phyloP scores from a whole-genome alignment of 2,888 invertebrate genomes.

The Melieria picta region DNA sequence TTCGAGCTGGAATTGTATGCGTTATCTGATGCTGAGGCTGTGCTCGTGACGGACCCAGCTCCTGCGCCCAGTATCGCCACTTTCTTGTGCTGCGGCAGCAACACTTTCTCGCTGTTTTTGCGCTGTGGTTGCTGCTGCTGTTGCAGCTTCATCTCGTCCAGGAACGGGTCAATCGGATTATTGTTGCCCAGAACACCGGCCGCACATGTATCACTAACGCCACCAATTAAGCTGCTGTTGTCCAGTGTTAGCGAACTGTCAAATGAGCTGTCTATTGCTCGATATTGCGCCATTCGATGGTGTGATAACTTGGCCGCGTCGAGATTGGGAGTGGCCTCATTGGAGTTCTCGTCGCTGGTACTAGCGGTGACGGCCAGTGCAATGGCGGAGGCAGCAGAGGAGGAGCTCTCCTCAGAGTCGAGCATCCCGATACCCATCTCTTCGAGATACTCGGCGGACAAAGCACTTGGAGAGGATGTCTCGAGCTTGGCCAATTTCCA shows the following conservation, averaged over 20 bases:
- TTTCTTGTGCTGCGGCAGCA: constrained; percentile 53
- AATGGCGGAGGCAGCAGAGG: constrained; percentile 56
- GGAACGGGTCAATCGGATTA: constrained; percentile 35
- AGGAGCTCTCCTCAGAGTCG: constrained; percentile 68
- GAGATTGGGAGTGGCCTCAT: constrained; percentile 58
- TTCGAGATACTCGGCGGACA: constrained; percentile 52
- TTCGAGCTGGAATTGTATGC: constrained; percentile 44
- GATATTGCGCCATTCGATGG: constrained; percentile 45
- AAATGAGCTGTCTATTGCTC: constrained; percentile 48
- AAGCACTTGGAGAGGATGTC: constrained; percentile 39
- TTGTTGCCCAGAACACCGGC: constrained; percentile 27
- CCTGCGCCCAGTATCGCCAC: constrained; percentile 52
- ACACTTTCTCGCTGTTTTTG: constrained; percentile 31
- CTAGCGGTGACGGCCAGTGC: constrained; percentile 53
- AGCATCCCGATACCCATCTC: constrained; percentile 74
- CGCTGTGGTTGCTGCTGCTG: constrained; percentile 38
- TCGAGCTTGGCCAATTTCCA: constrained; percentile 51
- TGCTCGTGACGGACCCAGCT: constrained; percentile 32
- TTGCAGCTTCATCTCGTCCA: constrained; percentile 38
- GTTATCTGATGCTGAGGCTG: constrained; percentile 8
- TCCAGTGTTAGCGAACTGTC: constrained; percentile 50
- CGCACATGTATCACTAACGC: constrained; percentile 39
- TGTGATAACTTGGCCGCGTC: constrained; percentile 56
- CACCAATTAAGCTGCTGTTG: constrained; percentile 41
- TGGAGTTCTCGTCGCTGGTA: constrained; percentile 60